A percentile compares a stretch with the other conserved stretches of the same genome.
Evolutionary conservation across 2,888 invertebrate genomes (phyloP).

Genomic region (Mactromeris polynyma): DNA sequence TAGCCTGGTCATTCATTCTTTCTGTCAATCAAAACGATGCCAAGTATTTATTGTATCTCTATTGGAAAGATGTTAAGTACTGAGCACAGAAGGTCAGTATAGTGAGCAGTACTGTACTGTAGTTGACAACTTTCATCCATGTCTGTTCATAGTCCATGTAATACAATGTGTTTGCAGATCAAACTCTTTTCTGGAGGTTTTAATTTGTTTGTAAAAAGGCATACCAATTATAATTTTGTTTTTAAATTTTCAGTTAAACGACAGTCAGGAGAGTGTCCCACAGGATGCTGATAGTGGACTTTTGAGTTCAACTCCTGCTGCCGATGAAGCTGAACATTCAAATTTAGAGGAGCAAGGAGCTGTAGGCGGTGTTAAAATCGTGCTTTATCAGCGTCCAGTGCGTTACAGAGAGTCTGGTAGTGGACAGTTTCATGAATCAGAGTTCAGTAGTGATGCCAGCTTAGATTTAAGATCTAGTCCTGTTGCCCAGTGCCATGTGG

Average conservation of each 20-base stretch:
- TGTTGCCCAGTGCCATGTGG: slow-evolving; percentile 67
- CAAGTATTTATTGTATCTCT: no score
- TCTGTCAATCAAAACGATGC: no score
- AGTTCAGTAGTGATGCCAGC: slow-evolving; percentile 65
- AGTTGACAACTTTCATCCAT: no score
- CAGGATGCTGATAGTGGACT: slow-evolving; percentile 80
- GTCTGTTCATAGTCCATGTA: no score
- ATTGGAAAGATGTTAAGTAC: no score
- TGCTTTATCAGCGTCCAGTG: slow-evolving; percentile 78
- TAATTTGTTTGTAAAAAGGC: no score
- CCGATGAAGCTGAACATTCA: slow-evolving; percentile 78
- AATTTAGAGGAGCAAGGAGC: slow-evolving; percentile 78
- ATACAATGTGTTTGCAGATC: no score
- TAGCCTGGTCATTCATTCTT: no score
- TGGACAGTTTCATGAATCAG: slow-evolving; percentile 58
- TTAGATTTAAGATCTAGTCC: slow-evolving; percentile 61
- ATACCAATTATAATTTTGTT: not conserved
- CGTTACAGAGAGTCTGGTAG: slow-evolving; percentile 71
- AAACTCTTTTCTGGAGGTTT: no score
- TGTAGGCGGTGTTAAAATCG: slow-evolving; percentile 78
- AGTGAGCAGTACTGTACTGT: no score
- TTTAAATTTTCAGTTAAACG: slow-evolving; percentile 80
- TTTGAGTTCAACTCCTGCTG: slow-evolving; percentile 70
- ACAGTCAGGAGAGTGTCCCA: slow-evolving; percentile 83
- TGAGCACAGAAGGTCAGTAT: no score